phyloP scores from a whole-genome alignment of 37 sponge, comb jelly and placozoan genomes.

The Trichoplax adhaerens region DNA sequence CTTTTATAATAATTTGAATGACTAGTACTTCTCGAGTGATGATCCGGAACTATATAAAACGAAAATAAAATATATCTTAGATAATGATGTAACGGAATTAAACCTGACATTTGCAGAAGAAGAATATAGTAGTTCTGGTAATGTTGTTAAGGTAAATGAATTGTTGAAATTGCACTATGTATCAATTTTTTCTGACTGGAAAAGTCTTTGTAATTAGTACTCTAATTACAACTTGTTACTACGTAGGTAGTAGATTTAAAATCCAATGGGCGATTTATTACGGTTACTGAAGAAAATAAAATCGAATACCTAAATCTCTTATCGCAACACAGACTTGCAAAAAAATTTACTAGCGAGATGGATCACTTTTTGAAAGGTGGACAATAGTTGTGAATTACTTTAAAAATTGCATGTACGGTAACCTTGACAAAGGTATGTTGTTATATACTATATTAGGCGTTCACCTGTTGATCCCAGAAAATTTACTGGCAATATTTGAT shows the following conservation, averaged over 20 bases:
- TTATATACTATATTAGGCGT: not conserved
- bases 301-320: slow-evolving; percentile 57
- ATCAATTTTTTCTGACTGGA: too few relatives aligned
- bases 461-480: slow-evolving; percentile 39
- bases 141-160: too few relatives aligned
- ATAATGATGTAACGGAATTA: slow-evolving; percentile 65
- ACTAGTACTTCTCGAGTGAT: slow-evolving; percentile 70
- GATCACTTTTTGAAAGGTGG: slow-evolving; percentile 69
- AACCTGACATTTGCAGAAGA: slow-evolving; percentile 84
- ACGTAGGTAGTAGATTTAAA: slow-evolving; percentile 48
- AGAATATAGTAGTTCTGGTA: slow-evolving; percentile 7
- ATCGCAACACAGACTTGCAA: slow-evolving; percentile 53
- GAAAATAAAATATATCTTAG: slow-evolving; percentile 66
- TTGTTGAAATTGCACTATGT: too few relatives aligned
- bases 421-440: not conserved
- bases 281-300: slow-evolving; percentile 81
- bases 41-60: slow-evolving; percentile 68
- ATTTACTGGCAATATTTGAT: slow-evolving; percentile 70
- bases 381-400: not conserved
- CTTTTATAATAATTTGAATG: too few relatives aligned
- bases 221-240: too few relatives aligned
- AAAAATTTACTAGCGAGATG: slow-evolving; percentile 41
- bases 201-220: too few relatives aligned
- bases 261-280: slow-evolving; percentile 42
- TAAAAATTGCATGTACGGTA: not conserved